Evolutionary conservation across 1,140 invertebrate genomes (phyloP).

Genomic region (Sesamia nonagrioides): DNA sequence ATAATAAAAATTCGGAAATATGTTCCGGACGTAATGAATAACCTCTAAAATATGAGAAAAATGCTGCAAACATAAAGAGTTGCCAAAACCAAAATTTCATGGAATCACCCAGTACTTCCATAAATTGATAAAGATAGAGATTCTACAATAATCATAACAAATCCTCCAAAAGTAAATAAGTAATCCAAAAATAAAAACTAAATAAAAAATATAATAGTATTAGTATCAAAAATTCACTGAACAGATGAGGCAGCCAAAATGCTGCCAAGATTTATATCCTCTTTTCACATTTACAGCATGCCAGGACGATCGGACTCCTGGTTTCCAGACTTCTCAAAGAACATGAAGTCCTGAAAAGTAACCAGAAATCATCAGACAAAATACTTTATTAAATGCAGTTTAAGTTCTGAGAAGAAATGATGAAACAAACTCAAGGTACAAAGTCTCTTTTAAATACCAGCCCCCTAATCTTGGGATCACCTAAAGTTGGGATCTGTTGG

Average conservation of each 20-base stretch:
- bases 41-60: too few species aligned
- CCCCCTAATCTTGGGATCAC: too few species aligned
- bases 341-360: conserved; percentile 91
- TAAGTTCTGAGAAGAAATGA: too few species aligned
- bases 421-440: too few species aligned
- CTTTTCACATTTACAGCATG: conserved; percentile 66
- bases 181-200: conserved; percentile 24
- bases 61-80: too few species aligned
- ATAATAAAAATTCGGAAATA: too few species aligned
- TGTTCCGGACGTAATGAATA: too few species aligned
- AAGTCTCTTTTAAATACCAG: too few species aligned
- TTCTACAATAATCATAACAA: conserved; percentile 10
- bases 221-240: conserved; percentile 14
- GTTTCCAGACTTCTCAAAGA: conserved; percentile 89
- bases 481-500: too few species aligned
- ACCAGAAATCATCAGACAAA: not conserved
- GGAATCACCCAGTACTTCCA: not conserved
- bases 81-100: too few species aligned
- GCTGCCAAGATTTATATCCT: not conserved
- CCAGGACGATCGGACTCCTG: conserved; percentile 64
- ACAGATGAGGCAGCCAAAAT: not conserved
- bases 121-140: conserved; percentile 3
- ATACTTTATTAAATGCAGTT: conserved; percentile 34
- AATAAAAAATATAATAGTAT: conserved; percentile 4
- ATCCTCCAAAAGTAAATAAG: not conserved